Evolutionary conservation across 2,113 vertebrate genomes (phyloP), one percentile per base, ranked within the genome.

Genomic region (Zosterops japonicus): DNA sequence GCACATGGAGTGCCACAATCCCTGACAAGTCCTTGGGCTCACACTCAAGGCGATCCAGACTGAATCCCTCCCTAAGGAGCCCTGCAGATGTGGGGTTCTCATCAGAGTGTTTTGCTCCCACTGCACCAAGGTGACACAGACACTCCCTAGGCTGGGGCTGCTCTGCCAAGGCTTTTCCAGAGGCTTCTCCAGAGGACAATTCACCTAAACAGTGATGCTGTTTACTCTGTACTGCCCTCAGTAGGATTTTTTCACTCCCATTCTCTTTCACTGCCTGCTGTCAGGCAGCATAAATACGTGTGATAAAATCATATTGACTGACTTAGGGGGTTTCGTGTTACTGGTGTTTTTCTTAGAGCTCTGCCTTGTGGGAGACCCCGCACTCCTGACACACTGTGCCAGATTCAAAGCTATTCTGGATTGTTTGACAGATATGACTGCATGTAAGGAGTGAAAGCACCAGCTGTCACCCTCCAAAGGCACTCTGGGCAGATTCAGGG

Each of bases 31-130:
- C 31, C 53, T 36, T 33, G 31, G 70, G 16, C 65, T 72, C 10
- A 14, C 33, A 27, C n/a, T 9, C 1, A 0, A 1, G 8, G 31
- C 25, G 72, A 46, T 18, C 24, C 70, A 72, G 60, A 24, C 14
- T 3, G 7, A 84, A 61, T 1, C 1, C n/a, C 15, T 57, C 39
- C 21, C 42, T 19, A 2, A 5, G 1, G n/a, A 83, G 50, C 35
- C 36, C 47, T 27, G 22, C 2, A 6, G 53, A 22, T 19, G 10
- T 0, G 0, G 8, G 47, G 33, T 1, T 35, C 72, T 31, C 52
- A 18, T 77, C 60, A 0, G 4, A 68, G 20, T 2, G 18, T 1
- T 82, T 11, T n/a, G 60, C 25, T 72, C 53, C 70, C n/a, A 0
- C 35, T 35, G 41, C 20, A 17, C 29, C 56, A 24, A 2, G 8